Evolutionary conservation across 1,140 invertebrate genomes (phyloP).

Genomic region (Bombyx mandarina): DNA sequence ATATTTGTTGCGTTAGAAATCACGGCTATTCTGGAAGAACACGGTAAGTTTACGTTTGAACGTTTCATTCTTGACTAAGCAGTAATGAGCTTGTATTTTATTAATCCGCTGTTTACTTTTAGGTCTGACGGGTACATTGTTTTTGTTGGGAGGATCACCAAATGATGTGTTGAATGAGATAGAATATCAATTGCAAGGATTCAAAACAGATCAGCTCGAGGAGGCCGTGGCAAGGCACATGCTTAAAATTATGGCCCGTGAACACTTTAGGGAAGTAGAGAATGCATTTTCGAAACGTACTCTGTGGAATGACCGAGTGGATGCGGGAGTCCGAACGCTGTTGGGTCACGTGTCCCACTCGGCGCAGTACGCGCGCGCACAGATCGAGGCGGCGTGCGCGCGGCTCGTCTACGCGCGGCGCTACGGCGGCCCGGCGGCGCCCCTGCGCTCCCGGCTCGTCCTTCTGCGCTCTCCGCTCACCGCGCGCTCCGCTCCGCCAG

Average conservation of each 20-base stretch:
- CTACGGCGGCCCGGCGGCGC: conserved; percentile 12
- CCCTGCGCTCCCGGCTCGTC: conserved; percentile 30
- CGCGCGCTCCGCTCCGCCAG: neutral
- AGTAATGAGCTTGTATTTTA: neutral
- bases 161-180: conserved; percentile 18
- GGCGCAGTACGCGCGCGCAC: conserved; percentile 21
- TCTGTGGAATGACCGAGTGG: conserved; percentile 25
- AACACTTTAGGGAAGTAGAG: conserved; percentile 4
- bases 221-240: conserved; percentile 22
- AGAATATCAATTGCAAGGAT: conserved; percentile 14
- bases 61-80: neutral
- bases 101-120: conserved; percentile 6
- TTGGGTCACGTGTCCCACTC: conserved; percentile 21
- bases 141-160: conserved; percentile 27
- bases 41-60: conserved; percentile 12
- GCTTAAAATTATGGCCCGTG: conserved; percentile 15
- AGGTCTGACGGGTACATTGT: conserved; percentile 36
- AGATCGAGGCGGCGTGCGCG: conserved; percentile 18
- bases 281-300: conserved; percentile 2
- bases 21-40: conserved; percentile 20
- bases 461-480: conserved; percentile 8
- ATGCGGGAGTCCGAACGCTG: conserved; percentile 14
- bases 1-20: conserved; percentile 19
- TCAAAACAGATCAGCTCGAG: conserved; percentile 26
- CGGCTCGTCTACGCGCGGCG: conserved; percentile 20